Evolutionary conservation across 1,140 invertebrate genomes (phyloP), one percentile per base, ranked within the genome.

Genomic region (Diabrotica undecimpunctata): DNA sequence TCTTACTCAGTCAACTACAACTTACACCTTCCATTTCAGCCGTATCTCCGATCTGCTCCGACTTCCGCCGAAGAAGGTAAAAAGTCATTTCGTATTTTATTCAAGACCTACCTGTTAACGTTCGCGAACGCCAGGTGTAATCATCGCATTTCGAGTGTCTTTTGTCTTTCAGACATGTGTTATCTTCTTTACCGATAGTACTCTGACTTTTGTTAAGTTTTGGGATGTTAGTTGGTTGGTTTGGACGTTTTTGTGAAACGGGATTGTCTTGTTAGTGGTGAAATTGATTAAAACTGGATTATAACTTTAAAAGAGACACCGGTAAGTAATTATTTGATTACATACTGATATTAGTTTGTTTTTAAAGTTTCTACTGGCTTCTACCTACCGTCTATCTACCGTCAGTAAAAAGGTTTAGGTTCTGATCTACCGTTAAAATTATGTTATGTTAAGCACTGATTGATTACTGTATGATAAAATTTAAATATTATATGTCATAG

Each of bases 251-350:
- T 50, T 62, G 61, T 60, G 60, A 51, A 61, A 8, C 46, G 11
- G 57, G 25, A 41, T 5, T 39, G 13, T 14, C 53, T 13, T 9
- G n/a, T 54, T 38, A 52, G 60, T 41, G 54, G 12, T 13, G 8
- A n/a, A 55, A 53, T 37, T 37, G 37, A 52, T 61, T 52, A 71
- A 73, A 73, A 66, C 72, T 73, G 72, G 72, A 73, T 71, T 68
- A 70, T 58, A 70, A 38, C 39, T 67, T 58, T 66, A 37, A 25
- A 36, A 54, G 64, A 14, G 61, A 65, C 37, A 65, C 65, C 65
- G 72, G 72, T 73, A 68, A 73, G 72, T 65, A 25, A 25, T 25
- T 25, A 25, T 25, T 25, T 25, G 1, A 25, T 25, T 25, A 25
- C 25, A 25, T 25, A 25, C 1, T 25, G 25, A 25, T n/a, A n/a